Evolutionary conservation across 2,888 invertebrate genomes (phyloP).

Genomic region (Napeogenes inachia): DNA sequence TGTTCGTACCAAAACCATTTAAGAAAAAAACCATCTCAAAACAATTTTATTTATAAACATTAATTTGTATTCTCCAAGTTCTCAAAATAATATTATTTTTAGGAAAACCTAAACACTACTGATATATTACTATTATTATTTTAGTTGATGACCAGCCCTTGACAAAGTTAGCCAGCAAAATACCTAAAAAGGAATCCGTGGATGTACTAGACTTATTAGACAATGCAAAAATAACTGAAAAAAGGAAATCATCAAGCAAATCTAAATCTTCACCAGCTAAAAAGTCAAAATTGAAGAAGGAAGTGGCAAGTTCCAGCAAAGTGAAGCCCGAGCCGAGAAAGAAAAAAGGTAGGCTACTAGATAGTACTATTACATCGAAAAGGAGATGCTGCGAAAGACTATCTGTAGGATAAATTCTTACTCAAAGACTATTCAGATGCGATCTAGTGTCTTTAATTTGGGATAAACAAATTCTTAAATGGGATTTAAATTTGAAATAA

Average conservation of each 20-base stretch:
- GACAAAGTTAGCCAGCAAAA: conserved; percentile 58
- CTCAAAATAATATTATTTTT: too few relatives aligned
- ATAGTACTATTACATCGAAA: conserved; percentile 29
- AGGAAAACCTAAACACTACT: background rate
- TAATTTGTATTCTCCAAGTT: too few relatives aligned
- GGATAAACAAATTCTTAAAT: too few relatives aligned
- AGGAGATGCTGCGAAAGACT: conserved; percentile 41
- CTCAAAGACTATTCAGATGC: too few relatives aligned
- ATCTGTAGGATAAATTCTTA: background rate
- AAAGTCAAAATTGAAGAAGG: conserved; percentile 52
- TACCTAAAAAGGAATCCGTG: conserved; percentile 62
- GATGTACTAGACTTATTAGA: conserved; percentile 57
- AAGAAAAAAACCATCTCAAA: too few relatives aligned
- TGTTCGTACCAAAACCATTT: too few relatives aligned
- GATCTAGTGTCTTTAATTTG: too few relatives aligned
- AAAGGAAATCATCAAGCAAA: conserved; percentile 57
- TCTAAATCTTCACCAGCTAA: conserved; percentile 49
- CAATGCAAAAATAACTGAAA: conserved; percentile 49
- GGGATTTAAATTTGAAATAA: background rate
- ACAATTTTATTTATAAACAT: too few relatives aligned
- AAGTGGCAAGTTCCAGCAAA: conserved; percentile 51
- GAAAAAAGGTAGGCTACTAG: conserved; percentile 67
- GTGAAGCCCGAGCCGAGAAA: conserved; percentile 54
- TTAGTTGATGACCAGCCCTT: conserved; percentile 67
- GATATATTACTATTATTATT: conserved; percentile 34